These are phyloP conservation scores for Scaeva pyrastri DNA, from an alignment of 2,888 invertebrate genomes.

Conservation along the genomic window DNA sequence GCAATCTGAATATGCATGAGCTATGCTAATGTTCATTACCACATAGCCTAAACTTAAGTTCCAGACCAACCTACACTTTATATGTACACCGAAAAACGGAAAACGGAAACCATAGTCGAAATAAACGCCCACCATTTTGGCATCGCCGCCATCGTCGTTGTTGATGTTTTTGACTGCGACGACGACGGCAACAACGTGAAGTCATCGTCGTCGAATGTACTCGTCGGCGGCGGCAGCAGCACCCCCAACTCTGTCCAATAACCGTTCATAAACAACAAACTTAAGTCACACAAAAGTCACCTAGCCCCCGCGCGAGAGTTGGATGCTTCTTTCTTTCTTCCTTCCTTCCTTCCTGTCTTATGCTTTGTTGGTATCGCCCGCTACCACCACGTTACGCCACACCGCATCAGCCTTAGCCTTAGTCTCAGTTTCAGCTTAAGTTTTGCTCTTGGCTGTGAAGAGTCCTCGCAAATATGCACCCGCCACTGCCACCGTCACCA, in stretches of 20 bases:
- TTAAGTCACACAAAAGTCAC: constrained; percentile 51
- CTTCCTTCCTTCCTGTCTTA: not conserved
- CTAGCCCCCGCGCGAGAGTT: constrained; percentile 24
- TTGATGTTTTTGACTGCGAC: too few relatives aligned
- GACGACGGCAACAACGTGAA: not conserved
- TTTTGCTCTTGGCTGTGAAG: constrained; percentile 4
- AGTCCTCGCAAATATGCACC: constrained; percentile 58
- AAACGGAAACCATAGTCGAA: constrained; percentile 12
- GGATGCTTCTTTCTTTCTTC: not conserved
- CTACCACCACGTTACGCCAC: not conserved
- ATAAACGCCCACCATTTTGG: constrained; percentile 16
- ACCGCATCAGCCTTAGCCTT: not conserved
- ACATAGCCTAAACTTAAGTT: constrained; percentile 21
- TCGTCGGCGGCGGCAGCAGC: not conserved
- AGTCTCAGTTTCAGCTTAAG: not conserved
- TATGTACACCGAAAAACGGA: constrained; percentile 5
- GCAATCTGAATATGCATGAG: constrained; percentile 68
- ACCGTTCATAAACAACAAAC: constrained; percentile 49
- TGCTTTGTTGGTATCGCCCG: not conserved
- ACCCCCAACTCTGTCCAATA: constrained; percentile 13
- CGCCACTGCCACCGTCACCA: not conserved
- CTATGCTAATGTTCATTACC: constrained; percentile 72
- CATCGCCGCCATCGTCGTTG: not conserved
- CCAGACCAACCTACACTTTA: constrained; percentile 6
- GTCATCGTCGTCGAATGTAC: too few relatives aligned